Evolutionary conservation across 35 echinoderm and acorn worm species (phyloP).

Genomic region (Apostichopus parvimensis): DNA sequence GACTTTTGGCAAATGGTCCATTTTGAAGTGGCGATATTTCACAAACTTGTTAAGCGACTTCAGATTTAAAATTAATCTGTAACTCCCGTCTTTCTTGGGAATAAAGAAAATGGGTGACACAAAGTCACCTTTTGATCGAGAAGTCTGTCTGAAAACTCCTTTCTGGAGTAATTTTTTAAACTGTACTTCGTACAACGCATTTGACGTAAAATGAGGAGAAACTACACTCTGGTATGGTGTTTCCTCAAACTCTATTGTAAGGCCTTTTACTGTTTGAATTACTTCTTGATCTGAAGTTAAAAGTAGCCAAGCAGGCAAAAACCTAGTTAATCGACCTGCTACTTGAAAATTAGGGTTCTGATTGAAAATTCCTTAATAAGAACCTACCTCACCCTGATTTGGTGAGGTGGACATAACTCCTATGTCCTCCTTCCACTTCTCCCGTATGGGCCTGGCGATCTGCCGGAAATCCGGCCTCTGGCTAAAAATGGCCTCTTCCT

Average conservation of each 20-base stretch:
- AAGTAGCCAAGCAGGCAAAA: not conserved
- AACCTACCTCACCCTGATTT: too few relatives aligned
- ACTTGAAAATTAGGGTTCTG: too few relatives aligned
- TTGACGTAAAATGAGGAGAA: conserved; percentile 35
- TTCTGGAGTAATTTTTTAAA: too few relatives aligned
- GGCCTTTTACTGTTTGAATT: conserved; percentile 21
- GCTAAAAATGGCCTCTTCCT: conserved; percentile 26
- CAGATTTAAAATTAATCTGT: conserved; percentile 39
- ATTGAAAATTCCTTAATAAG: too few relatives aligned
- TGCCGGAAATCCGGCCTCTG: too few relatives aligned
- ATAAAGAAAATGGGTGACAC: conserved; percentile 42
- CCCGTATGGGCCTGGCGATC: too few relatives aligned
- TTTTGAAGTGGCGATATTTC: conserved; percentile 34
- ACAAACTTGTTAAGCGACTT: not conserved
- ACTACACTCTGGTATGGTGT: conserved; percentile 26
- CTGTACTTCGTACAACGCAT: conserved; percentile 15
- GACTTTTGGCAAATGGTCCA: conserved; percentile 4
- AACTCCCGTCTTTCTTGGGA: too few relatives aligned
- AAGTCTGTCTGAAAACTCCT: too few relatives aligned
- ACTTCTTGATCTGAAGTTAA: conserved; percentile 38
- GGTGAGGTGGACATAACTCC: too few relatives aligned
- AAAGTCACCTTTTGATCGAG: conserved; percentile 31
- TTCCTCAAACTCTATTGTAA: conserved; percentile 41
- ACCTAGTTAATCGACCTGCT: too few relatives aligned
- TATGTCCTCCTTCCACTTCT: too few relatives aligned